These are phyloP conservation scores for Myiagra hebetior DNA, from an alignment of 2,113 vertebrate species.

Conservation along the genomic window DNA sequence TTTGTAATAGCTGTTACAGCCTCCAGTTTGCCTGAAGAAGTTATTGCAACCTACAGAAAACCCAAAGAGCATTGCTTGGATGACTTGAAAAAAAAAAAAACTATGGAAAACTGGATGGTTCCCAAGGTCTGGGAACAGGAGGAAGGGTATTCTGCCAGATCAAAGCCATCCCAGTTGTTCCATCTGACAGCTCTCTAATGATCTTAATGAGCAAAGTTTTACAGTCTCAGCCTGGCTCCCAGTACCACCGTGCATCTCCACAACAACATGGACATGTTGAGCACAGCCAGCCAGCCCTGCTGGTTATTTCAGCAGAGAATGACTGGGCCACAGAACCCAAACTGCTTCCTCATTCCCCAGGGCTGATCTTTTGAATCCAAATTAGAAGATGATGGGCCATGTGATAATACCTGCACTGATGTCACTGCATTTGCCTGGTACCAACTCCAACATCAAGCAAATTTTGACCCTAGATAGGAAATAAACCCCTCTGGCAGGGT, in stretches of 20 bases:
- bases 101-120: not conserved
- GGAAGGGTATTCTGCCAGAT: constrained; percentile 17
- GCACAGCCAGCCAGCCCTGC: not conserved
- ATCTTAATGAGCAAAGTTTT: constrained; percentile 36
- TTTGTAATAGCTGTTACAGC: not conserved
- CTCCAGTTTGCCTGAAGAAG: not conserved
- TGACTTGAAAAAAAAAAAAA: not conserved
- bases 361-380: not conserved
- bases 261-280: not conserved
- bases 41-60: not conserved
- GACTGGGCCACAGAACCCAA: not conserved
- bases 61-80: not conserved
- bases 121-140: not conserved
- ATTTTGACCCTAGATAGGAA: not conserved
- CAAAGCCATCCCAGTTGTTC: constrained; percentile 43
- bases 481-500: not conserved
- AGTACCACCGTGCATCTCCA: not conserved
- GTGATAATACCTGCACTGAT: not conserved
- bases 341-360: not conserved
- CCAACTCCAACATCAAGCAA: not conserved
- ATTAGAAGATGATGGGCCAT: not conserved
- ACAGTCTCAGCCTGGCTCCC: not conserved
- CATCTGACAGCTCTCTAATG: constrained; percentile 47
- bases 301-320: not conserved
- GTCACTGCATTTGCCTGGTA: not conserved